These are phyloP conservation scores for Heliconius nattereri DNA, from an alignment of 1,140 invertebrate genomes.

Conservation along the genomic window DNA sequence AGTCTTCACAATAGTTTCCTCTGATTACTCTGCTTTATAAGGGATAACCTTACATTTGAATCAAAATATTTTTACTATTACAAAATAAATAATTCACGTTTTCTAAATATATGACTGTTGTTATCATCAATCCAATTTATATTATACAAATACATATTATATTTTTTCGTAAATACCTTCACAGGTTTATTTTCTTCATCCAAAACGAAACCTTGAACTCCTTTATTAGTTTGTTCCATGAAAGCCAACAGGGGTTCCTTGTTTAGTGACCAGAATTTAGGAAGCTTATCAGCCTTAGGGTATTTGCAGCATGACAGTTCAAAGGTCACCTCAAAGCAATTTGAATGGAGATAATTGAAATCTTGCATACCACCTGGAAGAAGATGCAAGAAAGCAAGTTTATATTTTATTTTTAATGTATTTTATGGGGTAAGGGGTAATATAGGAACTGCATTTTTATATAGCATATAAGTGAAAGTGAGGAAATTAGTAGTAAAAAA, in stretches of 20 bases:
- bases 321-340: conserved; percentile 98
- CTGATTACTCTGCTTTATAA: too few species aligned
- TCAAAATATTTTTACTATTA: too few species aligned
- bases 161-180: conserved; percentile 49
- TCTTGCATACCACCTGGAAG: conserved; percentile 97
- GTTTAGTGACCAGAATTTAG: conserved; percentile 93
- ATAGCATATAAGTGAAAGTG: too few species aligned
- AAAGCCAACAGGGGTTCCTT: conserved; percentile 92
- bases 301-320: conserved; percentile 98
- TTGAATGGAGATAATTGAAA: conserved; percentile 97
- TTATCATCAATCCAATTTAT: too few species aligned
- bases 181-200: conserved; percentile 68
- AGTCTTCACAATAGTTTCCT: not conserved
- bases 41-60: too few species aligned
- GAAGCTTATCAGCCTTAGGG: conserved; percentile 86
- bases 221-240: conserved; percentile 93
- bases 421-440: too few species aligned
- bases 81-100: too few species aligned
- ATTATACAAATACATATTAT: too few species aligned
- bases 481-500: too few species aligned
- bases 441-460: too few species aligned
- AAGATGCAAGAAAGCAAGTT: conserved; percentile 25
- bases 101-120: too few species aligned
- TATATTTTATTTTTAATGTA: too few species aligned
- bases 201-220: conserved; percentile 86